A percentile compares a stretch with the other conserved stretches of the same genome.
phyloP scores from a whole-genome alignment of 2,888 invertebrate species.

The Hypsopygia costalis region DNA sequence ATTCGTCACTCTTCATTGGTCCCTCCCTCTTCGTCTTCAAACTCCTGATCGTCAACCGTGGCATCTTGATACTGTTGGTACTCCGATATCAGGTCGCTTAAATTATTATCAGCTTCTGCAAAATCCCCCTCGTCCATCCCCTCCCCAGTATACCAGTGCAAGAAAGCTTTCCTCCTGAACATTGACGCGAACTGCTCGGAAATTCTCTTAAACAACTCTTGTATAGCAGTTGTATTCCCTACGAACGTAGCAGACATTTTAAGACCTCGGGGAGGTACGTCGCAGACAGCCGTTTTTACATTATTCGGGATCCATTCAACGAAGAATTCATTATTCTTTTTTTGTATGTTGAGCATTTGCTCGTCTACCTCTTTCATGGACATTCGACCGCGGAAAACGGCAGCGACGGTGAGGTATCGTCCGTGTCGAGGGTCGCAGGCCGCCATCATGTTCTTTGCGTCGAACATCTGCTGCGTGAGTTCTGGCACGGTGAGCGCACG shows the following conservation, averaged over 20 bases:
- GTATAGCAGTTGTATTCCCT: slow-evolving; percentile 92
- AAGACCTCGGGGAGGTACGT: slow-evolving; percentile 86
- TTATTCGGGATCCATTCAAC: slow-evolving; percentile 92
- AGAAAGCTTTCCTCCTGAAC: slow-evolving; percentile 96
- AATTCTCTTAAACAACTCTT: slow-evolving; percentile 92
- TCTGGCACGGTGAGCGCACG: slow-evolving; percentile 93
- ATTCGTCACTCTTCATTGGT: slow-evolving; percentile 40
- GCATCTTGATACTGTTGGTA: slow-evolving; percentile 95
- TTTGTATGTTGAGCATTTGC: slow-evolving; percentile 88
- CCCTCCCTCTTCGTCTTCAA: slow-evolving; percentile 75
- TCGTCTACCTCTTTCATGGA: slow-evolving; percentile 96
- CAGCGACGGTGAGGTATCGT: slow-evolving; percentile 92
- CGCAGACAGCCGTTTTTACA: slow-evolving; percentile 89
- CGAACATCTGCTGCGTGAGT: slow-evolving; percentile 94
- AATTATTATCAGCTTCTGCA: slow-evolving; percentile 94
- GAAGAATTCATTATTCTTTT: slow-evolving; percentile 88
- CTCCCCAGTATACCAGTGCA: slow-evolving; percentile 97
- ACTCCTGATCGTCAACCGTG: slow-evolving; percentile 89
- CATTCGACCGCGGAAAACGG: slow-evolving; percentile 93
- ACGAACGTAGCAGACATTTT: slow-evolving; percentile 95
- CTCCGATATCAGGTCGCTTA: slow-evolving; percentile 91
- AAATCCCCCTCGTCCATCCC: slow-evolving; percentile 97
- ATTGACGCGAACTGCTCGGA: slow-evolving; percentile 92
- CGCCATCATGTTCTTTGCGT: slow-evolving; percentile 98
- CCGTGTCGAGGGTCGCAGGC: slow-evolving; percentile 96